These are phyloP conservation scores for Melieria crassipennis DNA, from an alignment of 2,888 invertebrate genomes.

Conservation along the genomic window DNA sequence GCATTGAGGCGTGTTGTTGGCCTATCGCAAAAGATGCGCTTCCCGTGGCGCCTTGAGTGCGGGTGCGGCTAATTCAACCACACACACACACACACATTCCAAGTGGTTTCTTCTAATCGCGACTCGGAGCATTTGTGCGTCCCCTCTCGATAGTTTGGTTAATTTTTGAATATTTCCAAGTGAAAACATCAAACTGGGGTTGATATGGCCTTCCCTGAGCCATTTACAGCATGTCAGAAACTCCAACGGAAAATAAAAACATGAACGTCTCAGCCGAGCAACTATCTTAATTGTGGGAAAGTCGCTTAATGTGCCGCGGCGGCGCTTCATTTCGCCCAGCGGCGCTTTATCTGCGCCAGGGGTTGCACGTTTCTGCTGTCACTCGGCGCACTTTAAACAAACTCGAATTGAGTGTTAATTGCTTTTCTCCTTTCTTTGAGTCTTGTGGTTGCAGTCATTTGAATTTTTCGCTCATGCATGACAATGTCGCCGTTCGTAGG, in stretches of 20 bases:
- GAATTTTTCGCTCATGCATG: constrained; percentile 16
- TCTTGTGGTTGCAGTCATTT: constrained; percentile 6
- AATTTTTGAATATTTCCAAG: too few relatives aligned
- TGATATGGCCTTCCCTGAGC: too few relatives aligned
- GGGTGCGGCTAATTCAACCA: not conserved
- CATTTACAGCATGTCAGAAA: too few relatives aligned
- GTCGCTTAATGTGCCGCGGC: constrained; percentile 17
- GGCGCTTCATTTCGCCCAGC: too few relatives aligned
- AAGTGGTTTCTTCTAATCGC: too few relatives aligned
- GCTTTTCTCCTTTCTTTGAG: constrained; percentile 18
- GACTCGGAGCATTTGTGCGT: too few relatives aligned
- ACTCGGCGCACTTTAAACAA: constrained; percentile 17
- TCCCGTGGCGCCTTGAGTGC: not conserved
- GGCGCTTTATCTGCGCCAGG: constrained; percentile 17
- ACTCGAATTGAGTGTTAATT: constrained; percentile 37
- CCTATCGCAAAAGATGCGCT: constrained; percentile 19
- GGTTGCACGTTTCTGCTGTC: not conserved
- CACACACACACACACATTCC: too few relatives aligned
- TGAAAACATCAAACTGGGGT: too few relatives aligned
- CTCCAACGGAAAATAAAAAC: too few relatives aligned
- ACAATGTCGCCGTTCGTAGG: constrained; percentile 3
- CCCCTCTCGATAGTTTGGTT: too few relatives aligned
- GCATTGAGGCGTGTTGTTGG: constrained; percentile 23
- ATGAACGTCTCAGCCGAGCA: too few relatives aligned
- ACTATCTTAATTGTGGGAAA: constrained; percentile 32